phyloP scores from a whole-genome alignment of 2,113 vertebrate genomes.

The Cebidichthys violaceus region DNA sequence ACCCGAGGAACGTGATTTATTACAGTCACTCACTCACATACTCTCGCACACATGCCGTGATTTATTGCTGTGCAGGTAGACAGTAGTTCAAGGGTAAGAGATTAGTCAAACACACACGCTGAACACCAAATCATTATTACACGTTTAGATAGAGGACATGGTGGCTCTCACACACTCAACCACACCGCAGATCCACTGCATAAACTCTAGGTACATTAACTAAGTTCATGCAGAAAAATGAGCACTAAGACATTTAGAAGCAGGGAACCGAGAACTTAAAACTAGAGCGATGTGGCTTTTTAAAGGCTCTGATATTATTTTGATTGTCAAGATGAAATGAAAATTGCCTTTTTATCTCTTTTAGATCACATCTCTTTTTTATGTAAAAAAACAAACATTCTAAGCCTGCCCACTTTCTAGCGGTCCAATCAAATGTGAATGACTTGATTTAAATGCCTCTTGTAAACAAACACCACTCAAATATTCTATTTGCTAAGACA shows the following conservation, averaged over 20 bases:
- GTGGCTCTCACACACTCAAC: background rate
- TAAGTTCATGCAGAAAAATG: background rate
- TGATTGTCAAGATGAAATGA: background rate
- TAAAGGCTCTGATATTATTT: background rate
- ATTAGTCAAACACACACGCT: constrained; percentile 54
- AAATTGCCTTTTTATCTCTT: background rate
- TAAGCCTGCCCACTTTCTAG: background rate
- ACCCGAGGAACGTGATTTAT: constrained; percentile 68
- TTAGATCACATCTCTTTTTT: background rate
- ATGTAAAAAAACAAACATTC: background rate
- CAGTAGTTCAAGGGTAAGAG: constrained; percentile 66
- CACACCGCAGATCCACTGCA: background rate
- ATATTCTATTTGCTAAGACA: background rate
- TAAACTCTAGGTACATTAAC: background rate
- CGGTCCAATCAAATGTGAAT: background rate
- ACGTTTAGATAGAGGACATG: constrained; percentile 44
- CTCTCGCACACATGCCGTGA: constrained; percentile 46
- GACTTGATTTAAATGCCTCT: background rate
- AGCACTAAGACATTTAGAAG: background rate
- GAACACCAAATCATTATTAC: constrained; percentile 65
- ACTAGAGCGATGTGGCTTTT: background rate
- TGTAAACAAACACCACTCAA: background rate
- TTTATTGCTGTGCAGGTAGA: constrained; percentile 64
- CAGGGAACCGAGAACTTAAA: no score
- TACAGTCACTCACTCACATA: constrained; percentile 51